phyloP scores from a whole-genome alignment of 2,797 vertebrate species.

The Enoplosus armatus region DNA sequence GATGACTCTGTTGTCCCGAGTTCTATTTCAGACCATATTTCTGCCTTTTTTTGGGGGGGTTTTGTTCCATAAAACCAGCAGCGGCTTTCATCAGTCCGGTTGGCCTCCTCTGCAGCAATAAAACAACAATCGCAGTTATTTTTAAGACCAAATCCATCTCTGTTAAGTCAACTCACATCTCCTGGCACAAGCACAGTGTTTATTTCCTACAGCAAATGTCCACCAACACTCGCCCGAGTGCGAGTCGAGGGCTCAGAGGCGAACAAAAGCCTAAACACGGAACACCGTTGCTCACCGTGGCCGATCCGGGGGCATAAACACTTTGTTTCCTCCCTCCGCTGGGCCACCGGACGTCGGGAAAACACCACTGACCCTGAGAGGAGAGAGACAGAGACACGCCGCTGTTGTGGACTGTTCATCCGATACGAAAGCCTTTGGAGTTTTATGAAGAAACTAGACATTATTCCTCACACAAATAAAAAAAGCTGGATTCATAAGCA shows the following conservation, averaged over 20 bases:
- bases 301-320: slow-evolving; percentile 41
- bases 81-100: neutral
- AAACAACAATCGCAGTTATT: neutral
- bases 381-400: neutral
- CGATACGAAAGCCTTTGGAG: too few species aligned
- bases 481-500: neutral
- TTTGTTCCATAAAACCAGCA: neutral
- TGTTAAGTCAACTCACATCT: neutral
- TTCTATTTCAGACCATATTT: neutral
- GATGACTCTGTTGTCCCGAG: too few species aligned
- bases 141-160: slow-evolving; percentile 9
- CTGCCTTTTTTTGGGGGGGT: neutral
- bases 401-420: too few species aligned
- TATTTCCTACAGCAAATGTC: slow-evolving; percentile 16
- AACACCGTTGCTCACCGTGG: slow-evolving; percentile 9
- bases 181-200: slow-evolving; percentile 17
- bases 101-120: neutral
- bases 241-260: slow-evolving; percentile 1
- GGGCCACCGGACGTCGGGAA: slow-evolving; percentile 5
- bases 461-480: neutral
- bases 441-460: neutral
- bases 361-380: neutral
- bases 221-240: slow-evolving; percentile 5
- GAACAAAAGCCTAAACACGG: slow-evolving; percentile 40
- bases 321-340: slow-evolving; percentile 37